Base-by-base conservation (phyloP, 2,797 vertebrate genomes). In the Neosilurus mollespiculum region DNA sequence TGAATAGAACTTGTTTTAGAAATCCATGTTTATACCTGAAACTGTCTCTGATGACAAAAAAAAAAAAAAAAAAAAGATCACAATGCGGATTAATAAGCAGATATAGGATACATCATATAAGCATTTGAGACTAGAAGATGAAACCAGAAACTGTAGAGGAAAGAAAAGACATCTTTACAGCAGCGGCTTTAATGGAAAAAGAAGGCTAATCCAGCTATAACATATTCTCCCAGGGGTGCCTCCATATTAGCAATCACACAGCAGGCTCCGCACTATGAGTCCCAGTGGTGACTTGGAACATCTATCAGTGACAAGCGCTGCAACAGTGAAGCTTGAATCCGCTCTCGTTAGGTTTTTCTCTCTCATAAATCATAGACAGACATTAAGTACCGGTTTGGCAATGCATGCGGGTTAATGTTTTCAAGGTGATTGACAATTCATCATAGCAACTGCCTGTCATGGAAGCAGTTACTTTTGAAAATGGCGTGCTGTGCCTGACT, bases 241-340 rank as follows among this genome's bases (percentile, higher is more conserved):
- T 89, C 91, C 82, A 91, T 90, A 94, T 94, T 94, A 94, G 93
- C 93, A 90, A 91, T 92, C 90, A 93, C 92, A 64, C 93, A 94
- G 93, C 92, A 90, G 93, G 93, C 85, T 89, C 88, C 83, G 43
- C 83, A 64, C 84, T 85, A 85, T 73, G 86, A 71, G 69, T 78
- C 83, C 66, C 77, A 73, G 59, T 54, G 75, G 81, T 82, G 83
- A 80, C 78, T 77, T 83, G 67, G 78, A 87, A 87, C 82, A 86
- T 87, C 73, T 85, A 82, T 85, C 78, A 84, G 73, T 49, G 70
- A 83, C 75, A 87, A 87, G 81, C 70, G 49, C 71, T 3, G 30
- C n/a, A 26, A 84, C 24, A n/a, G 53, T 75, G 30, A 72, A 78
- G 84, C 84, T 62, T 26, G n/a, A 49, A 72, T 84, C 15, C 61